Evolutionary conservation across 2,113 vertebrate species (phyloP), one percentile per base, ranked within the genome.

Genomic region (Dasyornis broadbenti): DNA sequence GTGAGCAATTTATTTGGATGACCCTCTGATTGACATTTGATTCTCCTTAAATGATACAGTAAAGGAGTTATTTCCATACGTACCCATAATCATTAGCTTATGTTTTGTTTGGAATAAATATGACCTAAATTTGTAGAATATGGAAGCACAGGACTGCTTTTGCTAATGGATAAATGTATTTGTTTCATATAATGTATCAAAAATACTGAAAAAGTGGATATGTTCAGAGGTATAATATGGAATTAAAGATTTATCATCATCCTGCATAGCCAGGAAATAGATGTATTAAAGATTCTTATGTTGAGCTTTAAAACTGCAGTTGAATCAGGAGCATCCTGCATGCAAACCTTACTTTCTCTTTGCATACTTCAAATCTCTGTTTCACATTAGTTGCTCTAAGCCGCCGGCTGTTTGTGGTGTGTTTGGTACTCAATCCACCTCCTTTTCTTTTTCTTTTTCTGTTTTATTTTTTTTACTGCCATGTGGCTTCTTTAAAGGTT

Each of bases 1-100:
- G 53, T 91, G 91, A 96, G 97, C 97, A 97, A 97, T 97, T 98
- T 98, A 98, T 97, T 97, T 97, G 97, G 97, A 97, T 97, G 81
- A 77, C 61, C 72, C 79, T 89, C 37, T 78, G 65, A 73, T 16
- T 56, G 82, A 64, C 31, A 52, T 69, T 82, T 78, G 69, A 61
- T 87, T 86, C 53, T 83, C 50, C 19, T 86, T 64, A 86, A 86
- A 89, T 37, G 20, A 52, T 60, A 60, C 15, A 54, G 76, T 79
- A 80, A 84, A 61, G 69, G 40, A 88, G 30, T 64, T 92, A 31
- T 95, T 92, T 92, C 86, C 44, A 68, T 66, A 42, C 4, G 13
- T 85, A 76, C 63, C 39, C 19, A 5, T 40, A 54, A 71, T 60
- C 4, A 42, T 50, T 77, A 82, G 26, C 37, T 86, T 66, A 49